phyloP scores from a whole-genome alignment of 2,888 invertebrate species.

The Orchestes rusci region DNA sequence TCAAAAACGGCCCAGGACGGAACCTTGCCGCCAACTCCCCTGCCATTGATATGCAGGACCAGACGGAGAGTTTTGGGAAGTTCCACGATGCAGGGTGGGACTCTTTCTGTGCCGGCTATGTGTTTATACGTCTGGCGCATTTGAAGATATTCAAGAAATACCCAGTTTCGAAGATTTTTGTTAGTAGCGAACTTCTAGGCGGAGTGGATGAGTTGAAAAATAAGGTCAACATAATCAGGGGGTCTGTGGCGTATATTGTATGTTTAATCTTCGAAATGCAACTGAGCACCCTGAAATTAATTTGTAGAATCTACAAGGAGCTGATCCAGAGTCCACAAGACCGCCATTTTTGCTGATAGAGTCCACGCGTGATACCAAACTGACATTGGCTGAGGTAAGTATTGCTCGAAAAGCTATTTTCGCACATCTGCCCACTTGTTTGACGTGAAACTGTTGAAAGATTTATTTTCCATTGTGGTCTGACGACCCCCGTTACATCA shows the following conservation, averaged over 20 bases:
- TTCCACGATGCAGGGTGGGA: constrained; percentile 81
- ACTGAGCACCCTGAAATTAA: too few species aligned
- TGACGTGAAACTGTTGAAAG: too few species aligned
- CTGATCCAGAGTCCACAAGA: constrained; percentile 46
- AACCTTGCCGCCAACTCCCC: constrained; percentile 42
- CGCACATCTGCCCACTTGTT: too few species aligned
- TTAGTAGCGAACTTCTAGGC: constrained; percentile 49
- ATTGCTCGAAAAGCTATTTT: too few species aligned
- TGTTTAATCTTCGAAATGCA: constrained; percentile 32
- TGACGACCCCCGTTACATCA: too few species aligned
- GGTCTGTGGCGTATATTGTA: constrained; percentile 53
- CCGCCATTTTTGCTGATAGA: constrained; percentile 49
- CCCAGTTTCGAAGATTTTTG: constrained; percentile 45
- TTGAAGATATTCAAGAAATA: constrained; percentile 49
- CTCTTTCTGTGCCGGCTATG: constrained; percentile 67
- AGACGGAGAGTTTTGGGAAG: constrained; percentile 28
- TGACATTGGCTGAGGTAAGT: constrained; percentile 36
- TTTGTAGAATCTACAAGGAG: constrained; percentile 46
- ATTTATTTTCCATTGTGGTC: too few species aligned
- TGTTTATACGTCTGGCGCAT: constrained; percentile 61
- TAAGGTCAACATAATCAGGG: constrained; percentile 55
- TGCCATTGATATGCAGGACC: constrained; percentile 34
- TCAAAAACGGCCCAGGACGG: constrained; percentile 46
- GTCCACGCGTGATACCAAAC: constrained; percentile 33
- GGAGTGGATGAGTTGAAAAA: constrained; percentile 49